phyloP scores from a whole-genome alignment of 2,797 vertebrate species.

The Danionella dracula region DNA sequence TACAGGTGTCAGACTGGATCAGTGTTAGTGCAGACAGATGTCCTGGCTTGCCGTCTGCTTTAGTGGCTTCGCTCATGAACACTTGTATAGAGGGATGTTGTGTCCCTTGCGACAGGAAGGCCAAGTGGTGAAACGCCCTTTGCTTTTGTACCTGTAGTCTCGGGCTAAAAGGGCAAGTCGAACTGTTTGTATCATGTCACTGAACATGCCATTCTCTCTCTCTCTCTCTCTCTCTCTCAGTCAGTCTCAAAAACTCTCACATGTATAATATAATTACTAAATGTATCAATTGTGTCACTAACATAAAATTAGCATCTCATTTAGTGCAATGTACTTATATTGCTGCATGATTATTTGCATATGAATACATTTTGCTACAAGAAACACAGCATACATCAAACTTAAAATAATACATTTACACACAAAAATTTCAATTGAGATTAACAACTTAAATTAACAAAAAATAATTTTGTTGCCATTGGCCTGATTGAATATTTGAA shows the following conservation, averaged over 20 bases:
- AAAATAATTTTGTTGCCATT: no score
- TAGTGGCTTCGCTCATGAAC: neutral
- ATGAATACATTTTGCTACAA: no score
- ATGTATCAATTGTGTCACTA: neutral
- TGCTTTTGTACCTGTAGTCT: slow-evolving; percentile 7
- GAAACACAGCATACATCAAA: neutral
- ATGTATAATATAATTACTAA: neutral
- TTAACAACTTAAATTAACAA: no score
- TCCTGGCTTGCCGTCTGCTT: no score
- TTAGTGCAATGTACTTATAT: neutral
- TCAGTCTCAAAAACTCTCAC: neutral
- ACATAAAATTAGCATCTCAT: neutral
- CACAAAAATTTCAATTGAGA: neutral
- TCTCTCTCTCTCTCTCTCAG: neutral
- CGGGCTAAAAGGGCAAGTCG: slow-evolving; percentile 21
- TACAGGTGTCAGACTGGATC: slow-evolving; percentile 69
- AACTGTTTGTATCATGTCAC: slow-evolving; percentile 9
- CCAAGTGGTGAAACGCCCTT: slow-evolving; percentile 20
- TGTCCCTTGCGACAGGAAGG: slow-evolving; percentile 19
- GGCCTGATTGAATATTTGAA: no score
- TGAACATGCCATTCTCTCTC: neutral
- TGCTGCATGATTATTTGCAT: no score
- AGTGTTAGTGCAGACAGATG: slow-evolving; percentile 58
- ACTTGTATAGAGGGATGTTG: neutral
- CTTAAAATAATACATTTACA: neutral